Conservation (phyloP, 2,113 vertebrate species). For the Octodon degus region DNA sequence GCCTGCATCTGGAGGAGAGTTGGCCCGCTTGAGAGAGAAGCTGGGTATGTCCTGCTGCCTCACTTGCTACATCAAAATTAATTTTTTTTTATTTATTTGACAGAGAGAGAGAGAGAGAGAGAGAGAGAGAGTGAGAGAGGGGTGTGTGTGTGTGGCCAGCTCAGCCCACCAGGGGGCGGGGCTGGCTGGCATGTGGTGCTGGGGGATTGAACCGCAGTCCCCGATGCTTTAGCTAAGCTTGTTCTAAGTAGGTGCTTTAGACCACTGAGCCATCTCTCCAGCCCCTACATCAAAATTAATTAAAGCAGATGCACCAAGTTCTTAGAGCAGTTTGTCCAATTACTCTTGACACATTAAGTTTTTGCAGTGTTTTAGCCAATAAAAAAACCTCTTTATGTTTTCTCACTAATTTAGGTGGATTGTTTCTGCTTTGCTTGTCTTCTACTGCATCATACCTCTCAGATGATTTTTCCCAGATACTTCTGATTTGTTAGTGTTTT, state of each 20-base stretch:
- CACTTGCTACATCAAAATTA: conserved; percentile 15
- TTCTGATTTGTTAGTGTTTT: conserved; percentile 11
- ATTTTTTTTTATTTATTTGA: too few relatives aligned
- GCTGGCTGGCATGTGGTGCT: too few relatives aligned
- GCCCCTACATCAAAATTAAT: conserved; percentile 14
- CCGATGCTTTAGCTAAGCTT: too few relatives aligned
- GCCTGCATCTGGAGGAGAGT: conserved; percentile 14
- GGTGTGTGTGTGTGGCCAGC: too few relatives aligned
- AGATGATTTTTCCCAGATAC: neutral
- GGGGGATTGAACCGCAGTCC: too few relatives aligned
- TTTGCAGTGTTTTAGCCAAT: neutral
- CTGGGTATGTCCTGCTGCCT: conserved; percentile 25
- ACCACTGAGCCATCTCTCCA: too few relatives aligned
- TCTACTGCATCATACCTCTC: neutral
- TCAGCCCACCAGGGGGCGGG: too few relatives aligned
- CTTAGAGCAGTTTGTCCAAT: neutral
- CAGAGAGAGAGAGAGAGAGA: too few relatives aligned
- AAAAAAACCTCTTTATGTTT: neutral
- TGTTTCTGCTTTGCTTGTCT: neutral
- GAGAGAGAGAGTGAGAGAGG: too few relatives aligned
- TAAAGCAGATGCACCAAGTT: neutral
- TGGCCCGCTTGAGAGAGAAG: neutral
- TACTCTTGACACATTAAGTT: conserved; percentile 3
- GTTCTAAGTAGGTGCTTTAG: too few relatives aligned
- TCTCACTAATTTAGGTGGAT: conserved; percentile 14